A percentile compares a stretch with the other conserved stretches of the same genome.
Conservation (phyloP, 2,113 vertebrate species). For the Canis aureus region DNA sequence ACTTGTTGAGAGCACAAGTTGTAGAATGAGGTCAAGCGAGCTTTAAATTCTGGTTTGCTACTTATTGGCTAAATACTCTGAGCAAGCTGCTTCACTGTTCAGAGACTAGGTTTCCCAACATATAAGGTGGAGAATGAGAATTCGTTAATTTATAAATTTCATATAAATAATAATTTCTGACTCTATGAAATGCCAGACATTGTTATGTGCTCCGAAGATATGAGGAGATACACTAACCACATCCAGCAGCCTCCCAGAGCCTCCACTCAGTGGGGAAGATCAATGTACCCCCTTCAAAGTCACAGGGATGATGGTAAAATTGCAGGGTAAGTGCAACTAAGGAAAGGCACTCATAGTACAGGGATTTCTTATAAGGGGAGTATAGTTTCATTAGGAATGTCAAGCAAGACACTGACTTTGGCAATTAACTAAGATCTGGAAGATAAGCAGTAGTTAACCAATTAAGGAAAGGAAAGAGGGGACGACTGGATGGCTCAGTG, state of each 20-base stretch:
- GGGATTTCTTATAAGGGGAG: neutral
- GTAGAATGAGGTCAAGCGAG: neutral
- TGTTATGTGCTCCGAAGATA: neutral
- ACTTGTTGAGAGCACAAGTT: neutral
- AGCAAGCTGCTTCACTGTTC: neutral
- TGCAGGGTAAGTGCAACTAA: neutral
- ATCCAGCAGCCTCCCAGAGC: neutral
- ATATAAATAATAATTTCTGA: neutral
- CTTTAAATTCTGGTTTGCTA: neutral
- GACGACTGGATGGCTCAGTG: too few species aligned
- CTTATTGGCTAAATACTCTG: neutral
- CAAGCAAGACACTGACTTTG: neutral
- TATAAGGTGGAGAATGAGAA: neutral
- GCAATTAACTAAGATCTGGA: neutral
- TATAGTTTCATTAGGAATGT: neutral
- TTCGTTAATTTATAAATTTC: neutral
- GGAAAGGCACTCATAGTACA: neutral
- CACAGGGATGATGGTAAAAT: neutral
- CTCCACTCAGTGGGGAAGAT: neutral
- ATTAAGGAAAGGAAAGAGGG: neutral
- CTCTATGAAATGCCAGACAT: neutral
- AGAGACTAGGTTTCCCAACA: neutral
- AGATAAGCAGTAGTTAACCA: neutral
- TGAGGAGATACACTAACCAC: fast-evolving
- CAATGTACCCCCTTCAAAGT: neutral